phyloP scores from a whole-genome alignment of 2,888 invertebrate species.

The Therioaphis trifolii region DNA sequence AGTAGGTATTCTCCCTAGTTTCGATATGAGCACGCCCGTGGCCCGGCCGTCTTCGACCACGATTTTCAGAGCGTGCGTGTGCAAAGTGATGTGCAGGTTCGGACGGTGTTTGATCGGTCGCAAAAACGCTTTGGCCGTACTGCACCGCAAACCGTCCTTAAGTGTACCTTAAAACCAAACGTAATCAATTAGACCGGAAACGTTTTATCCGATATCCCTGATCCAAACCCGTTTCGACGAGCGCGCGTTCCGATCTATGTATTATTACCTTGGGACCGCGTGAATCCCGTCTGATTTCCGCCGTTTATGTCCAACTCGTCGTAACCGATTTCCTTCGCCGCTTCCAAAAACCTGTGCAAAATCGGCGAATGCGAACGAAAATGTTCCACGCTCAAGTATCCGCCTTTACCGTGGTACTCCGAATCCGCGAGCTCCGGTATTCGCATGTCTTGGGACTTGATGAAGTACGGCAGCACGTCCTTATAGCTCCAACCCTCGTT shows the following conservation, averaged over 20 bases:
- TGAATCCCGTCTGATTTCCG: slow-evolving; percentile 81
- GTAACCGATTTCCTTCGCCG: slow-evolving; percentile 79
- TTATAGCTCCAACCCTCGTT: slow-evolving; percentile 80
- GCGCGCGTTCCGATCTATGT: too few species aligned
- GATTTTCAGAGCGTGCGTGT: slow-evolving; percentile 78
- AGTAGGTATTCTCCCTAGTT: slow-evolving; percentile 70
- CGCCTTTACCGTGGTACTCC: slow-evolving; percentile 78
- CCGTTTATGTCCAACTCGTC: slow-evolving; percentile 81
- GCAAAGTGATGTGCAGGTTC: slow-evolving; percentile 80
- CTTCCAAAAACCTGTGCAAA: slow-evolving; percentile 76
- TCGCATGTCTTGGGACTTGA: slow-evolving; percentile 82
- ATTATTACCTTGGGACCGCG: slow-evolving; percentile 72
- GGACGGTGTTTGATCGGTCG: slow-evolving; percentile 75
- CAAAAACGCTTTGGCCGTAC: slow-evolving; percentile 85
- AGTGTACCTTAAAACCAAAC: slow-evolving; percentile 73
- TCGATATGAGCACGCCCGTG: slow-evolving; percentile 77
- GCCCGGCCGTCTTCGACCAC: slow-evolving; percentile 74
- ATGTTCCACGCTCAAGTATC: slow-evolving; percentile 80
- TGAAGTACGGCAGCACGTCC: slow-evolving; percentile 81
- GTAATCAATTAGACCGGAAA: not conserved
- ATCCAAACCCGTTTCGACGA: too few species aligned
- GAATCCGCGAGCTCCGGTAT: slow-evolving; percentile 75
- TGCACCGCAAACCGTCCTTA: slow-evolving; percentile 80
- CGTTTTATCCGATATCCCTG: too few species aligned
- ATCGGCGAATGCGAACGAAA: slow-evolving; percentile 79